phyloP scores from a whole-genome alignment of 2,888 invertebrate species.

The Hirtodrosophila alboralis region DNA sequence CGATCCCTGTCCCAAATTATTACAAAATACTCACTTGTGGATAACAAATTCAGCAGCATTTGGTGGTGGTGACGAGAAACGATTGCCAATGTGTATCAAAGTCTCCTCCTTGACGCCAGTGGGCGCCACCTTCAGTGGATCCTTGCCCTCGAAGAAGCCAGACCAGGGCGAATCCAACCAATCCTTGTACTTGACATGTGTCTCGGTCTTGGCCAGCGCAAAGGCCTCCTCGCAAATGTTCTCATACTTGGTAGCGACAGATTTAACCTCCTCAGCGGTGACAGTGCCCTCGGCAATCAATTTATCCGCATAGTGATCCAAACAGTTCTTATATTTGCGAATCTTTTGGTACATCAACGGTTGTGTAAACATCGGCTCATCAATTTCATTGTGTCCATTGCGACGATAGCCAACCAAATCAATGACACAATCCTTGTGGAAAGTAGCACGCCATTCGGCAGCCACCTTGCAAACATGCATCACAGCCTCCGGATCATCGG shows the following conservation, averaged over 20 bases:
- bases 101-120: constrained; percentile 89
- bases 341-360: constrained; percentile 97
- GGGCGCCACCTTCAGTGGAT: constrained; percentile 86
- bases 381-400: constrained; percentile 96
- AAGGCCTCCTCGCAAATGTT: constrained; percentile 88
- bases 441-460: constrained; percentile 93
- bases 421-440: constrained; percentile 93
- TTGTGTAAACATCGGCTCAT: constrained; percentile 97
- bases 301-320: constrained; percentile 89
- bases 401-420: constrained; percentile 94
- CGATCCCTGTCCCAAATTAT: too few species aligned
- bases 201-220: constrained; percentile 87
- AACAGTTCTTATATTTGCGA: constrained; percentile 86
- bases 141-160: constrained; percentile 87
- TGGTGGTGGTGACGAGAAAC: constrained; percentile 87
- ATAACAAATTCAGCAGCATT: constrained; percentile 87
- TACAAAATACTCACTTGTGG: constrained; percentile 85
- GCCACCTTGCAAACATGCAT: constrained; percentile 94
- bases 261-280: constrained; percentile 88
- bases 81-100: constrained; percentile 87
- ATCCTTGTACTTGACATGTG: constrained; percentile 89
- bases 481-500: constrained; percentile 96
- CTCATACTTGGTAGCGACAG: constrained; percentile 84
- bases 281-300: constrained; percentile 90
- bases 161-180: constrained; percentile 93